Conservation (phyloP, 1,140 invertebrate genomes). For the Drosophila seguyi region DNA sequence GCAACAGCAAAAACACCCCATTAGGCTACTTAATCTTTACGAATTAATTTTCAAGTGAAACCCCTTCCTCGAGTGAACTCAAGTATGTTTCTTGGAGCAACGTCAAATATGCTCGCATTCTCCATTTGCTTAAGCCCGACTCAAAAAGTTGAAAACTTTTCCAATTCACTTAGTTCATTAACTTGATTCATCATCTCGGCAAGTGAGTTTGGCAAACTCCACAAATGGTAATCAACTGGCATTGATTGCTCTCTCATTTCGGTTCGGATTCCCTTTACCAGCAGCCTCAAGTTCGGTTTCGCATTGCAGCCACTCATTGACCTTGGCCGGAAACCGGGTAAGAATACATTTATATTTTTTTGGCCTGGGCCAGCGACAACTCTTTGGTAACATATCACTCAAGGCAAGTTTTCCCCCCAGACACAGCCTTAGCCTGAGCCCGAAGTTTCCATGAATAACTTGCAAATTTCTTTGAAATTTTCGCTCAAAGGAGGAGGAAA, state of each 20-base stretch:
- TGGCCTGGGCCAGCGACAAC: conserved; percentile 38
- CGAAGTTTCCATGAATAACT: conserved; percentile 49
- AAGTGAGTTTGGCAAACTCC: conserved; percentile 36
- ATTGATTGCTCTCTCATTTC: conserved; percentile 42
- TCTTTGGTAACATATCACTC: conserved; percentile 56
- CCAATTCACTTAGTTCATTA: conserved; percentile 56
- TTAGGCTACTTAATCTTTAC: neutral
- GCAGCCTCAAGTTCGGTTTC: conserved; percentile 9
- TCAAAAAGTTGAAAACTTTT: conserved; percentile 50
- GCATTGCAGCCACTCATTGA: conserved; percentile 31
- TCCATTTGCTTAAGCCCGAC: conserved; percentile 19
- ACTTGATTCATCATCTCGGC: conserved; percentile 38
- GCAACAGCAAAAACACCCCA: neutral
- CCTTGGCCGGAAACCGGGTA: conserved; percentile 19
- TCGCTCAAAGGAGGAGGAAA: conserved; percentile 36
- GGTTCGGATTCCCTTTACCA: neutral
- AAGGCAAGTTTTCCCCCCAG: conserved; percentile 25
- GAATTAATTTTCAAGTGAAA: conserved; percentile 5
- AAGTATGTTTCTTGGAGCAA: neutral
- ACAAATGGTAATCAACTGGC: conserved; percentile 46
- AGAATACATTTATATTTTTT: conserved; percentile 16
- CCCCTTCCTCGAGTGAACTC: neutral
- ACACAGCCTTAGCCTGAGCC: neutral
- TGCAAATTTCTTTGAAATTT: conserved; percentile 58
- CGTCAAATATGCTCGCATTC: conserved; percentile 14